Conservation (phyloP, 1,140 invertebrate genomes). For the Brachionus sp. region DNA sequence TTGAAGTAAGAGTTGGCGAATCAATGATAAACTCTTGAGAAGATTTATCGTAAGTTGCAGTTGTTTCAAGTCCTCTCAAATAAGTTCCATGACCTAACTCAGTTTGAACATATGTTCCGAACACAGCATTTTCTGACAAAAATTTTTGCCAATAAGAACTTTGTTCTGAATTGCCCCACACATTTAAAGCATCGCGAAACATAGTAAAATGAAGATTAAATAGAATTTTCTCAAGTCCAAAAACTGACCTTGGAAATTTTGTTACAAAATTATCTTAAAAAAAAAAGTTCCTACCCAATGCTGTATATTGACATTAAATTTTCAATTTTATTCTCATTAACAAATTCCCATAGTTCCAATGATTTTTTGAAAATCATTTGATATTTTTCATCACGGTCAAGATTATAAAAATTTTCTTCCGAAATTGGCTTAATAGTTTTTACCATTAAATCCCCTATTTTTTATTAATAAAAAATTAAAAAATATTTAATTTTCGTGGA, state of each 20-base stretch:
- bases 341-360: conserved; percentile 11
- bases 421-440: background rate
- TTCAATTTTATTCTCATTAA: conserved; percentile 14
- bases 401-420: conserved; percentile 42
- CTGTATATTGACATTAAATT: background rate
- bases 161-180: conserved; percentile 79
- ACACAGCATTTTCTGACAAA: conserved; percentile 75
- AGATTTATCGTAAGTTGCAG: conserved; percentile 77
- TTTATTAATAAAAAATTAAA: background rate
- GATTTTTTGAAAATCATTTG: conserved; percentile 35
- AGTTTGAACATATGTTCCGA: conserved; percentile 91
- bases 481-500: background rate
- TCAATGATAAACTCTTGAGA: conserved; percentile 82
- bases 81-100: conserved; percentile 90
- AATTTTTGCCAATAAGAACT: conserved; percentile 78
- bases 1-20: conserved; percentile 77
- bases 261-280: background rate
- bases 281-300: background rate
- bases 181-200: conserved; percentile 84
- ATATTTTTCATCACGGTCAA: conserved; percentile 35
- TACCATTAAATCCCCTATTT: background rate
- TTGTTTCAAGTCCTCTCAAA: conserved; percentile 82
- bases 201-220: conserved; percentile 72
- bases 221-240: conserved; percentile 46
- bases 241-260: background rate